Base-by-base conservation (phyloP, 2,113 vertebrate species). In the Solea senegalensis region DNA sequence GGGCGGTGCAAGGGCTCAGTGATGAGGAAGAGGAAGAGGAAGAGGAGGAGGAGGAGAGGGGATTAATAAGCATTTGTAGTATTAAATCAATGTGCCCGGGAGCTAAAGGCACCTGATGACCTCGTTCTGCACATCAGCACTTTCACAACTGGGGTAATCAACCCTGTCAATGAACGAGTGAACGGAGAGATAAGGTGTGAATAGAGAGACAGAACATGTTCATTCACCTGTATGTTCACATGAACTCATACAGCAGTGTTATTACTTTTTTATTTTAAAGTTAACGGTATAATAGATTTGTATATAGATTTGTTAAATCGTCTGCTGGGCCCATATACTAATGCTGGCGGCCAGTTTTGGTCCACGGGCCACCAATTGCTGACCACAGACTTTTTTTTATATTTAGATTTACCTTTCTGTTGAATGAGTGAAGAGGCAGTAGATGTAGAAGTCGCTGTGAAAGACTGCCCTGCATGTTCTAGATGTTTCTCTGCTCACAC, bases 71-170 rank as follows among this genome's bases (percentile, higher is more conserved):
- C 52, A 44, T 88, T 91, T 91, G 83, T 87, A 84, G 83, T 90
- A 87, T 90, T 89, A 88, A 93, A 90, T 91, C 91, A 90, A 92
- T 92, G 83, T 81, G 81, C 88, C 89, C 77, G 80, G 52, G 76
- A 90, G 85, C 80, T 74, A 34, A 77, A 85, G 88, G 81, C 80
- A 79, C 86, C 85, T 92, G 91, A 92, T 88, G 89, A 90, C 88
- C 89, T 81, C 56, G 85, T 91, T 88, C 90, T 90, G 81, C 86
- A 88, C 85, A 84, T 92, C 90, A 92, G 92, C 91, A 93, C 85
- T 90, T 92, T 92, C 80, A 80, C 78, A 81, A 70, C 81, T 86
- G 86, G 77, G 78, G 86, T 88, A 34, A 34, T 89, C 88, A 80
- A 74, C 62, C 72, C 83, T 90, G 86, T 88, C 89, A 86, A 76